These are phyloP conservation scores for Etheostoma nigrum DNA, from an alignment of 2,797 vertebrate species.

Conservation along the genomic window DNA sequence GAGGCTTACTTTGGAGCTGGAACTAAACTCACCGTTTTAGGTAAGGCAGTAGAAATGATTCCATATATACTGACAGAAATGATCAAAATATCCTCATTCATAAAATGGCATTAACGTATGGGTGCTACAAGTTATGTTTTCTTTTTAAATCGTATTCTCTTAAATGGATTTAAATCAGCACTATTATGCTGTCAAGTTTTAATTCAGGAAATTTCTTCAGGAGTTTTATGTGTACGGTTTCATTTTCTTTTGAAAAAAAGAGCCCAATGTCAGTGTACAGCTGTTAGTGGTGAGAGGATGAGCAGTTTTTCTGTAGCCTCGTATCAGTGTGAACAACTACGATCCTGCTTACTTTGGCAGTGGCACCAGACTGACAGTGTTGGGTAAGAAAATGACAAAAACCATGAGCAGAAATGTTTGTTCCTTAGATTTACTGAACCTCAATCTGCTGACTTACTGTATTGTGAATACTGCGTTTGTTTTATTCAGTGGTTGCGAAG, in stretches of 20 bases:
- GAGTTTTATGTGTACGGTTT: too few species aligned
- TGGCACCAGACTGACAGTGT: constrained; percentile 68
- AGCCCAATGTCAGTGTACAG: background rate
- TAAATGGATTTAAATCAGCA: too few species aligned
- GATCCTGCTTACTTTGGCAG: constrained; percentile 61
- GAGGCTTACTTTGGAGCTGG: constrained; percentile 77
- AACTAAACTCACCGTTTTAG: constrained; percentile 83
- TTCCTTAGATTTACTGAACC: background rate
- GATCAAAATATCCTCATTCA: too few species aligned
- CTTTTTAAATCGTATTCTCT: too few species aligned
- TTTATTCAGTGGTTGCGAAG: background rate
- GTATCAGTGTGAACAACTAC: constrained; percentile 59
- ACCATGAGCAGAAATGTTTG: background rate
- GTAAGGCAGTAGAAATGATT: constrained; percentile 63
- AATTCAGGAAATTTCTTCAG: too few species aligned
- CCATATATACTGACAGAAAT: too few species aligned
- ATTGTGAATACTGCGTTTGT: background rate
- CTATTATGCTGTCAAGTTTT: too few species aligned
- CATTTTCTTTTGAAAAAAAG: background rate
- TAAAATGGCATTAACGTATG: too few species aligned
- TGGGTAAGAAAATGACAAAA: constrained; percentile 60
- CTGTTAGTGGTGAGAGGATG: background rate
- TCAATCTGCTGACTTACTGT: background rate
- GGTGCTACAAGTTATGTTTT: too few species aligned
- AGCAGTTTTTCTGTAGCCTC: constrained; percentile 49